phyloP scores from a whole-genome alignment of 1,140 invertebrate species.

The Sminthurinus signatus region DNA sequence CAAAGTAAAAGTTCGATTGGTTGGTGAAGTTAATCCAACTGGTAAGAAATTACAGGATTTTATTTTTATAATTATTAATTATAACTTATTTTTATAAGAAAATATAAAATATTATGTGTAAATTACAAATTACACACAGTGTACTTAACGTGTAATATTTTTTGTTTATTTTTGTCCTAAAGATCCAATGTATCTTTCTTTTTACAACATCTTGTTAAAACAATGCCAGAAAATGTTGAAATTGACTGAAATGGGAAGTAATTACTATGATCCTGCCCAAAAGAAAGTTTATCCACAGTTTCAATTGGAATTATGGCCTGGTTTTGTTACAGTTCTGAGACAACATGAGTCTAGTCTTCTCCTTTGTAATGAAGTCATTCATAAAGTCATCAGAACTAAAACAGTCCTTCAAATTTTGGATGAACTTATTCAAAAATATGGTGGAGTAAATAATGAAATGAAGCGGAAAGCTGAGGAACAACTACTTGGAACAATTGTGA shows the following conservation, averaged over 20 bases:
- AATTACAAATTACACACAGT: no score
- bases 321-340: constrained; percentile 66
- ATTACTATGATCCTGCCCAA: constrained; percentile 65
- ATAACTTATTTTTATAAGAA: no score
- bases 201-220: constrained; percentile 13
- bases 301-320: constrained; percentile 65
- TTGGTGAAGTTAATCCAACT: background rate
- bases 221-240: constrained; percentile 4
- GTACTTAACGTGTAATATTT: no score
- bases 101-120: no score
- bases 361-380: constrained; percentile 51
- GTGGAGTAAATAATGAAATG: background rate
- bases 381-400: constrained; percentile 61
- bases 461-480: constrained; percentile 5
- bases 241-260: constrained; percentile 54
- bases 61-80: no score
- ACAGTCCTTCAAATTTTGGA: constrained; percentile 51
- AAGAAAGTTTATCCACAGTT: constrained; percentile 46
- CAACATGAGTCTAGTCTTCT: constrained; percentile 66
- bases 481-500: constrained; percentile 20
- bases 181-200: constrained; percentile 6
- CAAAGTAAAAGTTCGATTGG: no score
- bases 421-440: no score
- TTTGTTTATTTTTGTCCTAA: no score
- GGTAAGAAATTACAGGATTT: no score